Evolutionary conservation across 2,888 invertebrate genomes (phyloP), one percentile per base, ranked within the genome.

Genomic region (Lithophane semibrunnea): DNA sequence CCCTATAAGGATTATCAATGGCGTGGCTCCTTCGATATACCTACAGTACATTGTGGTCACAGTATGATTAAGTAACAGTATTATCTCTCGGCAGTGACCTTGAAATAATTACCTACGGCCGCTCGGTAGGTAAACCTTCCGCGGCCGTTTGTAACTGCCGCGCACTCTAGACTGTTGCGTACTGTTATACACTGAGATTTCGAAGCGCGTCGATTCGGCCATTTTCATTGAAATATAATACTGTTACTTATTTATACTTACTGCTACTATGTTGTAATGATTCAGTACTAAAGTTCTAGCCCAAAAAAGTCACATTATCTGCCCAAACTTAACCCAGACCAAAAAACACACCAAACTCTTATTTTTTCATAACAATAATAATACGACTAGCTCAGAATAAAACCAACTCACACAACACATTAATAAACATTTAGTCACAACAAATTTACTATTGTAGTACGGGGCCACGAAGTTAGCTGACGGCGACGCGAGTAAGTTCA

Each of bases 381-480:
- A 80, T 73, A 82, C 69, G 73, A 80, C 60, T 44, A 77, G 66
- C 76, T 80, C 64, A 73, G 61, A 82, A 77, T 72, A 83, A 81
- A 79, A 77, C 71, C 74, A 52, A 75, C 79, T 80, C 76, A 83
- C 65, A 86, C 85, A 86, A 85, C 83, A 81, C 90, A 90, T 91
- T 91, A 88, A 91, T 91, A 89, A 91, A 91, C 87, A 90, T 91
- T 91, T 89, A 88, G 83, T 84, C 81, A 81, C 84, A 88, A 90
- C 89, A 88, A 89, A 89, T 89, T 87, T 88, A 88, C 86, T 86
- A 88, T 88, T 73, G 83, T 73, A 75, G 83, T 73, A 75, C 52
- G 78, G 71, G 78, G 90, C 90, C 87, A 87, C 67, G 52, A 89
- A 83, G 82, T 73, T 29, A 29, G 77, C 79, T 77, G 71, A 42